These are phyloP conservation scores for Synergus laeviventris DNA, from an alignment of 2,888 invertebrate genomes.

Conservation along the genomic window DNA sequence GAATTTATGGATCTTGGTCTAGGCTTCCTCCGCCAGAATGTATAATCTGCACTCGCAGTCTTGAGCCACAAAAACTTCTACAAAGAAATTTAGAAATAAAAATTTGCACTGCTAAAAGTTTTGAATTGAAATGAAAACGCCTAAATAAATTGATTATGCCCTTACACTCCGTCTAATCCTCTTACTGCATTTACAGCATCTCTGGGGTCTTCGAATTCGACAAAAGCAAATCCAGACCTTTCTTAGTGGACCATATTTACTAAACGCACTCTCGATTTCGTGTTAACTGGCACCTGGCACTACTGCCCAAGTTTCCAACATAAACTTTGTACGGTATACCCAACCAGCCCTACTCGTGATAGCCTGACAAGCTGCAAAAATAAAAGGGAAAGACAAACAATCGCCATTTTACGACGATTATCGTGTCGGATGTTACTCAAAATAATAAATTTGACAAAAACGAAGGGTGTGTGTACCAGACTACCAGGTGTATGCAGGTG, in stretches of 20 bases:
- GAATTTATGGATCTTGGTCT: constrained; percentile 71
- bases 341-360: constrained; percentile 90
- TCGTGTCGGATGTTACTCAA: too few relatives aligned
- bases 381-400: too few relatives aligned
- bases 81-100: constrained; percentile 53
- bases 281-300: constrained; percentile 93
- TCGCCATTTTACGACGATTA: too few relatives aligned
- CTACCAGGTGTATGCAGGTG: too few relatives aligned
- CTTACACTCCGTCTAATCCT: constrained; percentile 90
- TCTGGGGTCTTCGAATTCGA: constrained; percentile 91
- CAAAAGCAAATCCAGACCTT: constrained; percentile 96
- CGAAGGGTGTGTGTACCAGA: too few relatives aligned
- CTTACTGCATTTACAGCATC: constrained; percentile 92
- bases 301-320: constrained; percentile 93
- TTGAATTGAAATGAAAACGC: background rate
- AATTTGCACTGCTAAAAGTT: background rate
- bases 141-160: constrained; percentile 50
- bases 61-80: constrained; percentile 91
- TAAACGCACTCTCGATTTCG: constrained; percentile 91
- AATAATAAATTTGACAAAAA: too few relatives aligned
- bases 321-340: constrained; percentile 94
- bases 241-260: constrained; percentile 90
- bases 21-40: constrained; percentile 80
- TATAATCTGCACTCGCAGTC: constrained; percentile 95
- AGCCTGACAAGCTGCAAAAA: constrained; percentile 76